A percentile compares a stretch with the other conserved stretches of the same genome.
phyloP scores from a whole-genome alignment of 2,797 vertebrate species.

The Poecilia velifera region DNA sequence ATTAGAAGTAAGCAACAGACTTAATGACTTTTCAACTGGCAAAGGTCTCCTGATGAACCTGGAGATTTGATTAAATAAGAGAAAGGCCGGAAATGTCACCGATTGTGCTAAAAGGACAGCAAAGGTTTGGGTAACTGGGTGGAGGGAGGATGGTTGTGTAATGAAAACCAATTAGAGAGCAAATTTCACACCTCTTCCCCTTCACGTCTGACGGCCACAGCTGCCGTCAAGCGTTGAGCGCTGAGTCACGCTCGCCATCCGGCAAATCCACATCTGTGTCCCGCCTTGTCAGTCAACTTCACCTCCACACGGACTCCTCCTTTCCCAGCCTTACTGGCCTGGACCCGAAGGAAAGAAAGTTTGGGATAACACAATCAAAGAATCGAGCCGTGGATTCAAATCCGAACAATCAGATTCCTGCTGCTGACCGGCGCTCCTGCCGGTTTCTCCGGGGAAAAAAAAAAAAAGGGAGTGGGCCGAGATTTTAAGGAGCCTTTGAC shows the following conservation, averaged over 20 bases:
- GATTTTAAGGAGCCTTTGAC: slow-evolving; percentile 72
- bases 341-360: not conserved
- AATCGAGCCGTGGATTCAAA: not conserved
- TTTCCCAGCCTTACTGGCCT: not conserved
- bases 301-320: slow-evolving; percentile 9
- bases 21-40: not conserved
- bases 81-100: slow-evolving; percentile 36
- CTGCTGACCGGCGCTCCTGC: not conserved
- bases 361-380: not conserved
- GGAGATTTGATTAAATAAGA: slow-evolving; percentile 1
- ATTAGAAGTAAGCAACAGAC: not conserved
- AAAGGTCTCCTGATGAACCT: not conserved
- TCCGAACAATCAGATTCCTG: not conserved
- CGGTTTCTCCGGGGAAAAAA: not conserved
- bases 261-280: slow-evolving; percentile 65
- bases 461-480: slow-evolving; percentile 21
- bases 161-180: slow-evolving; percentile 60
- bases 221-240: slow-evolving; percentile 35
- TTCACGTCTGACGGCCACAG: slow-evolving; percentile 44
- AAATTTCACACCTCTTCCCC: slow-evolving; percentile 48
- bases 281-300: slow-evolving; percentile 55
- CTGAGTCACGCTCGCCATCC: slow-evolving; percentile 38
- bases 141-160: not conserved
- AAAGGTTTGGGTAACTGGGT: not conserved
- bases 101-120: slow-evolving; percentile 32